Evolutionary conservation across 2,888 invertebrate species (phyloP), one percentile per base, ranked within the genome.

Genomic region (Latrodectus hesperus): DNA sequence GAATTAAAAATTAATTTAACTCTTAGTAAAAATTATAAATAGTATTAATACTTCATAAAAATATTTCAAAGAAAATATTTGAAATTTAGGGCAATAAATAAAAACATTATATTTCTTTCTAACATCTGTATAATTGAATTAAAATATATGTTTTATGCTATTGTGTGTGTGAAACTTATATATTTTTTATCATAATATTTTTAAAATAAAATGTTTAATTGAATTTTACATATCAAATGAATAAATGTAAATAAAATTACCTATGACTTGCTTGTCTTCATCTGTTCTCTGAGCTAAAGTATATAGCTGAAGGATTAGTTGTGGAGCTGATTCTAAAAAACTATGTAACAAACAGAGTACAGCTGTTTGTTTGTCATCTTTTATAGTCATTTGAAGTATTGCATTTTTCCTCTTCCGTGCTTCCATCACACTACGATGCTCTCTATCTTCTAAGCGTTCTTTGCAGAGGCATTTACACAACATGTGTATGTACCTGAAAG

Each of bases 261-360:
- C 84, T 72, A 80, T 80, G 76, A 76, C 51, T 38, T 83, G 79
- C 12, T 73, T 88, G 55, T 88, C 88, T 75, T 22, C 71, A 11
- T 84, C 84, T 55, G 88, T 88, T 70, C 86, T 83, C 26, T 90
- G 84, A 84, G 90, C 90, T 65, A 92, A 83, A 53, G 91, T 91
- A 87, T 91, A 91, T 14, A 91, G 85, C 89, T 92, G 92, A 16
- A 92, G 89, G 12, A 91, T 88, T n/a, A 91, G 90, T 85, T 92
- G 91, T 14, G 91, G 91, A 4, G 91, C 90, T 74, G 91, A 91
- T 88, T 91, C 91, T n/a, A 91, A 89, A 86, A 92, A 91, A 74
- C 90, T 90, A 84, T 91, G 91, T 78, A 92, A 88, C 78, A 92
- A 89, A 14, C 91, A 90, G 49, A 92, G 89, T 70, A 91, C 89